Evolutionary conservation across 2,888 invertebrate genomes (phyloP).

Genomic region (Crocallis elinguaria): DNA sequence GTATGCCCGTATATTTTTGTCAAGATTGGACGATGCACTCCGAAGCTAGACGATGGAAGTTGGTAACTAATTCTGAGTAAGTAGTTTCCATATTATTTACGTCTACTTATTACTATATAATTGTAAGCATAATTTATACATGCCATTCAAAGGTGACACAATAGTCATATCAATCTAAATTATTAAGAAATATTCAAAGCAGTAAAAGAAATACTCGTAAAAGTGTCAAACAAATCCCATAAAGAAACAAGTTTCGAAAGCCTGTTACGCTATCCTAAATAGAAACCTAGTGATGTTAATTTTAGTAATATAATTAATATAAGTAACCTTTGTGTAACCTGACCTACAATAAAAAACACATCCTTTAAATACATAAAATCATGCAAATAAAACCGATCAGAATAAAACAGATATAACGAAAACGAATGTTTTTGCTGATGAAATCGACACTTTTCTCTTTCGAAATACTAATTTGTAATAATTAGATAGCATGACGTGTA

Average conservation of each 20-base stretch:
- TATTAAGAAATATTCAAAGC: background rate
- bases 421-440: conserved; percentile 14
- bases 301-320: background rate
- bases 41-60: background rate
- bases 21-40: too few relatives aligned
- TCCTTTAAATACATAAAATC: conserved; percentile 6
- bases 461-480: conserved; percentile 31
- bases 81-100: too few relatives aligned
- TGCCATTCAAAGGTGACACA: too few relatives aligned
- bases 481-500: conserved; percentile 22
- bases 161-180: background rate
- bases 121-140: too few relatives aligned
- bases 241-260: conserved; percentile 20
- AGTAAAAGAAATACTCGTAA: background rate
- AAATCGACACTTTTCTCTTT: conserved; percentile 31
- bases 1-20: too few relatives aligned
- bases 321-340: conserved; percentile 28
- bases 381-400: conserved; percentile 22
- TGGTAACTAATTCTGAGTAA: too few relatives aligned
- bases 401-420: conserved; percentile 11
- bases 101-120: too few relatives aligned
- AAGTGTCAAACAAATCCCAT: conserved; percentile 1
- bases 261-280: conserved; percentile 8
- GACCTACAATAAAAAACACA: conserved; percentile 12
- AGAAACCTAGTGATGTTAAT: conserved; percentile 9